Conservation (phyloP, 1,140 invertebrate genomes). For the Heliothis virescens region DNA sequence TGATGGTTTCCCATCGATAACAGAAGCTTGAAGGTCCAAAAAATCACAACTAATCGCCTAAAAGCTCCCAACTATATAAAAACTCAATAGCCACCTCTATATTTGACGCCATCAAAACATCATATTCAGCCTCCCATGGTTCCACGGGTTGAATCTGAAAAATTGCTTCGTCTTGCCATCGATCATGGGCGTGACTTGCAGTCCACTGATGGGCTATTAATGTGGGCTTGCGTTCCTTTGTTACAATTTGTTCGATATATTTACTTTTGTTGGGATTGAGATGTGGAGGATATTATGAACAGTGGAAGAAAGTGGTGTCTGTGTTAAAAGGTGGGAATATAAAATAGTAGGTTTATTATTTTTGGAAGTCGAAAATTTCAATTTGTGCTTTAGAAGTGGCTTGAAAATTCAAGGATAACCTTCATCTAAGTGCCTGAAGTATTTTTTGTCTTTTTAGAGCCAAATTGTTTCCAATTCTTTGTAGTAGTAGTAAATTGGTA, state of each 20-base stretch:
- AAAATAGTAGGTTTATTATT: no score
- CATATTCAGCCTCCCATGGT: constrained; percentile 10
- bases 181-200: constrained; percentile 29
- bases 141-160: constrained; percentile 13
- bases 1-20: no score
- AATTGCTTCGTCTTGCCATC: constrained; percentile 24
- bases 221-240: neutral
- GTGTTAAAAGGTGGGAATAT: no score
- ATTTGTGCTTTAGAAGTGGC: no score
- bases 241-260: constrained; percentile 20
- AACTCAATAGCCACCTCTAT: neutral
- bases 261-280: neutral
- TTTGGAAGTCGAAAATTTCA: no score
- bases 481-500: neutral
- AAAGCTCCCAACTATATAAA: neutral
- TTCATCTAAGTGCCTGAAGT: no score
- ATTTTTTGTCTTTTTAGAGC: no score
- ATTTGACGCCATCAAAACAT: constrained; percentile 14
- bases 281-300: neutral
- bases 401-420: no score
- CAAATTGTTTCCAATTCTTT: no score
- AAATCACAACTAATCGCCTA: no score
- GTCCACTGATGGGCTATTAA: constrained; percentile 32
- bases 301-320: no score
- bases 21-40: no score